Evolutionary conservation across 2,888 invertebrate species (phyloP).

Genomic region (Cremastinae sp.): DNA sequence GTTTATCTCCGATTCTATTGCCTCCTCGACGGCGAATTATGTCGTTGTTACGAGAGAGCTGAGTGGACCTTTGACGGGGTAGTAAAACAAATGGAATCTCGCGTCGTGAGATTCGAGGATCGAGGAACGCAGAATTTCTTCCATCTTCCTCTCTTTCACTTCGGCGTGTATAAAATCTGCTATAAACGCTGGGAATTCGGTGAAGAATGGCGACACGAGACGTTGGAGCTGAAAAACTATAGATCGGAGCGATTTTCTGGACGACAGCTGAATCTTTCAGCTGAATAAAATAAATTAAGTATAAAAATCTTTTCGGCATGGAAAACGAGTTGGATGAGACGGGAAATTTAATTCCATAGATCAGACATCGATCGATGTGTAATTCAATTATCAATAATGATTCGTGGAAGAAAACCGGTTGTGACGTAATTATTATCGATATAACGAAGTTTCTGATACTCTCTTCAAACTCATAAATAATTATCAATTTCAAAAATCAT

Average conservation of each 20-base stretch:
- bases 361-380: no score
- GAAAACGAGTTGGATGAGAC: no score
- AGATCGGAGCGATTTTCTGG: no score
- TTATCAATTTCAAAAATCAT: background rate
- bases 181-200: background rate
- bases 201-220: no score
- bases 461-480: background rate
- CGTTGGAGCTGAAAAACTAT: no score
- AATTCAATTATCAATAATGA: background rate
- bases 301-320: no score
- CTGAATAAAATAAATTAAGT: no score
- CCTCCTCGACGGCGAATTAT: conserved; percentile 51
- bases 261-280: no score
- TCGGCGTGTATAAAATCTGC: background rate
- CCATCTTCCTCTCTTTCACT: conserved; percentile 10
- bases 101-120: conserved; percentile 46
- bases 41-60: conserved; percentile 48
- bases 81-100: conserved; percentile 60
- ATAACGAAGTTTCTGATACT: background rate
- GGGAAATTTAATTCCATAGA: no score
- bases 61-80: conserved; percentile 50
- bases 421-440: background rate
- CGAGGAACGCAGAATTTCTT: conserved; percentile 30
- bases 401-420: conserved; percentile 29
- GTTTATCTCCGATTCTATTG: conserved; percentile 15